Conservation (phyloP, 2,797 vertebrate species). For the Chiloscyllium punctatum region DNA sequence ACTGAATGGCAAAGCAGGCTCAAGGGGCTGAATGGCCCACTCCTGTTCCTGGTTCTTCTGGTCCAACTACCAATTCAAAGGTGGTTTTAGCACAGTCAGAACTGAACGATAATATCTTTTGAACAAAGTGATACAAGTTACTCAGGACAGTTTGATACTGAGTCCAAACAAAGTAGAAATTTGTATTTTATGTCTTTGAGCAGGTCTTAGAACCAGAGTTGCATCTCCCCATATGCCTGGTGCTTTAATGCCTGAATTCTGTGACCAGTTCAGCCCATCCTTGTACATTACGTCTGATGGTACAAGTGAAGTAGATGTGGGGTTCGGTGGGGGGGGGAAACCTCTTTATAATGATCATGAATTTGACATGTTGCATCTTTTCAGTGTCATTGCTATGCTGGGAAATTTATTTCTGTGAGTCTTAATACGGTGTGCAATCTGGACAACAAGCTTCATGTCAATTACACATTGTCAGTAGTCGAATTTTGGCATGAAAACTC, state of each 20-base stretch:
- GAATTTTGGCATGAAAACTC: not conserved
- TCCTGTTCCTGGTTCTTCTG: no score
- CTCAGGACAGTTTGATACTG: not conserved
- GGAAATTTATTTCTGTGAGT: not conserved
- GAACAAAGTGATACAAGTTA: not conserved
- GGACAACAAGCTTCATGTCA: not conserved
- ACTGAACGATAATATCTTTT: not conserved
- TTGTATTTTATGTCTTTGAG: not conserved
- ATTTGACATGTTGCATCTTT: not conserved
- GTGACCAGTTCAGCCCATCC: not conserved
- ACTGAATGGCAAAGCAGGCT: no score
- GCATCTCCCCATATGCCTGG: not conserved
- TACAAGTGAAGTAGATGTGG: not conserved
- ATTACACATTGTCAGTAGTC: not conserved
- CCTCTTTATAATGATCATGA: not conserved
- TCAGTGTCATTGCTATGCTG: no score
- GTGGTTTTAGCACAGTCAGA: not conserved
- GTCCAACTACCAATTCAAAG: no score
- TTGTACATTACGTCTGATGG: not conserved
- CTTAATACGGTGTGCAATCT: not conserved
- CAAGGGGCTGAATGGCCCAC: no score
- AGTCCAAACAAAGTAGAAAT: not conserved
- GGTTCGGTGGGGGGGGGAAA: not conserved
- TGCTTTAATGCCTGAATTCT: not conserved
- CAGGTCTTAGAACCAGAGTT: not conserved